Evolutionary conservation across 2,797 vertebrate species (phyloP).

Genomic region (Balearica regulorum): DNA sequence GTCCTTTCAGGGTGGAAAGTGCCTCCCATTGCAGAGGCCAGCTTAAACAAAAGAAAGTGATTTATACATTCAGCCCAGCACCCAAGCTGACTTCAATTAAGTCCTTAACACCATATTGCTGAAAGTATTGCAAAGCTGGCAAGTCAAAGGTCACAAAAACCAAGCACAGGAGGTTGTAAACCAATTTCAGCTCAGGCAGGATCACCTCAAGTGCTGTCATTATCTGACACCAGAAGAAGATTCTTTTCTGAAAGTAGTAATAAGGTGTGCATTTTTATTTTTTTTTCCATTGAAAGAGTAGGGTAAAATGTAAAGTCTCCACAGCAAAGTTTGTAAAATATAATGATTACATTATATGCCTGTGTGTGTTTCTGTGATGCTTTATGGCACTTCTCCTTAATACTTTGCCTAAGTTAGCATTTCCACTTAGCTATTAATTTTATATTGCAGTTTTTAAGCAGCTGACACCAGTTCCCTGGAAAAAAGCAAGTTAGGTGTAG

Average conservation of each 20-base stretch:
- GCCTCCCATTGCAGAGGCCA: background rate
- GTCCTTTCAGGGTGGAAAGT: background rate
- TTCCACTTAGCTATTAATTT: background rate
- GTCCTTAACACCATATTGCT: background rate
- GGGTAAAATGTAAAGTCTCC: background rate
- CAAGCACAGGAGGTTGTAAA: background rate
- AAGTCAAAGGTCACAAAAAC: background rate
- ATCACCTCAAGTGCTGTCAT: background rate
- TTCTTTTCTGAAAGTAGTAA: background rate
- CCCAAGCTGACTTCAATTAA: background rate
- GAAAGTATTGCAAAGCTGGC: background rate
- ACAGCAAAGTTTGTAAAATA: background rate
- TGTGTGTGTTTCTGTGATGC: background rate
- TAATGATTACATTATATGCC: background rate
- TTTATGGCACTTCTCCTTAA: background rate
- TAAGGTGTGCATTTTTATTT: background rate
- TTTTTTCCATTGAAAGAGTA: background rate
- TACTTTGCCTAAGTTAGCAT: background rate
- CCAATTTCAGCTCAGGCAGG: background rate
- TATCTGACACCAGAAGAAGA: background rate
- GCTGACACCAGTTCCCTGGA: background rate
- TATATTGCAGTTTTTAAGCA: background rate
- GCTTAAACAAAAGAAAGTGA: background rate
- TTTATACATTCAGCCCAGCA: background rate
- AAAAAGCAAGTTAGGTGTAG: background rate